Conservation (phyloP, 1,140 invertebrate species). For the Scaptomyza hsui region DNA sequence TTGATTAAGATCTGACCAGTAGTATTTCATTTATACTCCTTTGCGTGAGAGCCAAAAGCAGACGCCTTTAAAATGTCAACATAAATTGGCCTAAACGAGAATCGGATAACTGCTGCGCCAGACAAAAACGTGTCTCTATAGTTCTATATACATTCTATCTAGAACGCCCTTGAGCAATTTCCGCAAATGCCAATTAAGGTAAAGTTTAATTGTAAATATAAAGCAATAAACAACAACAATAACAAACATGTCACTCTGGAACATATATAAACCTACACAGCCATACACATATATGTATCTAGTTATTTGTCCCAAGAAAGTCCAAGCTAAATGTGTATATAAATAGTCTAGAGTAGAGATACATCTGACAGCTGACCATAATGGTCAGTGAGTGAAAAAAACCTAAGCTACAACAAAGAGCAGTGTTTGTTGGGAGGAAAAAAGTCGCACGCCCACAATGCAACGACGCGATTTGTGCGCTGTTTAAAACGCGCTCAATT, state of each 20-base stretch:
- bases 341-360: slow-evolving; percentile 12
- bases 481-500: slow-evolving; percentile 44
- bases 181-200: slow-evolving; percentile 72
- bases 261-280: slow-evolving; percentile 39
- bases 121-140: slow-evolving; percentile 5
- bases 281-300: slow-evolving; percentile 18
- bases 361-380: slow-evolving; percentile 39
- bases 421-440: slow-evolving; percentile 10
- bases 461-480: slow-evolving; percentile 32
- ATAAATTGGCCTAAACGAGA: slow-evolving; percentile 47
- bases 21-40: not conserved
- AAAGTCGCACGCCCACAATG: slow-evolving; percentile 35
- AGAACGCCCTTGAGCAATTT: slow-evolving; percentile 69
- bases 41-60: slow-evolving; percentile 15
- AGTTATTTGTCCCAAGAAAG: slow-evolving; percentile 16
- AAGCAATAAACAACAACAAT: slow-evolving; percentile 52
- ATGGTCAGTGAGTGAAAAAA: slow-evolving; percentile 31
- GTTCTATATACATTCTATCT: slow-evolving; percentile 17
- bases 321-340: slow-evolving; percentile 11
- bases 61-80: slow-evolving; percentile 62
- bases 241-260: slow-evolving; percentile 27
- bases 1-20: too few relatives aligned
- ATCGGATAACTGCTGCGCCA: slow-evolving; percentile 18
- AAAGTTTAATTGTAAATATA: slow-evolving; percentile 68
- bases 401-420: slow-evolving; percentile 18